Evolutionary conservation across 1,140 invertebrate species (phyloP), one percentile per base, ranked within the genome.

Genomic region (Adoxophyes honmai): DNA sequence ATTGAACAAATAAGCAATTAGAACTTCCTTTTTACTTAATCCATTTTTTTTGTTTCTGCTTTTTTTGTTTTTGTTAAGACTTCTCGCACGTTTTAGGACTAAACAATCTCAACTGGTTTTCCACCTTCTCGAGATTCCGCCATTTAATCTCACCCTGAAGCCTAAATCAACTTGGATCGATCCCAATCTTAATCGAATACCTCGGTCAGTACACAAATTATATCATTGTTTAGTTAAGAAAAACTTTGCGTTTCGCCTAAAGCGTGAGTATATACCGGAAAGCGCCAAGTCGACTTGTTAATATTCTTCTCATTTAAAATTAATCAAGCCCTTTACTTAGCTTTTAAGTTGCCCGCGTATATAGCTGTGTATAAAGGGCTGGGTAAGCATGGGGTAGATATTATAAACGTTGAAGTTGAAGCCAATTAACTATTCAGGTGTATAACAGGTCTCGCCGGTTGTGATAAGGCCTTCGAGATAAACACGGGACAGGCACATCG

Each of bases 261-360:
- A 48, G n/a, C 42, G 18, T 13, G 21, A 48, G 42, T 28, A n/a
- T 48, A 21, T 48, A 48, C 42, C 18, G 18, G 18, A 48, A 13
- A 48, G 18, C 9, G 11, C 18, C 9, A 48, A 48, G 18, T 48
- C 21, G 42, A 48, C 16, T 48, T 13, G 52, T 44, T 34, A 60
- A 60, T 60, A 60, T 59, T 54, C 33, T 48, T 35, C 28, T n/a
- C 33, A 37, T 42, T 59, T 42, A 59, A 37, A 38, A 39, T 35
- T 51, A 34, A 21, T 42, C 34, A 54, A 53, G 37, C 37, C 51
- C 33, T 57, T 36, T 44, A 28, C 16, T 52, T 15, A 34, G 54
- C 55, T 34, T 56, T 56, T 14, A 51, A 58, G 42, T 48, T 48
- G 16, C 5, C 21, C 7, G 42, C 42, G 42, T 5, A n/a, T 28